Base-by-base conservation (phyloP, 1,140 invertebrate genomes). In the Sycophila sp. region DNA sequence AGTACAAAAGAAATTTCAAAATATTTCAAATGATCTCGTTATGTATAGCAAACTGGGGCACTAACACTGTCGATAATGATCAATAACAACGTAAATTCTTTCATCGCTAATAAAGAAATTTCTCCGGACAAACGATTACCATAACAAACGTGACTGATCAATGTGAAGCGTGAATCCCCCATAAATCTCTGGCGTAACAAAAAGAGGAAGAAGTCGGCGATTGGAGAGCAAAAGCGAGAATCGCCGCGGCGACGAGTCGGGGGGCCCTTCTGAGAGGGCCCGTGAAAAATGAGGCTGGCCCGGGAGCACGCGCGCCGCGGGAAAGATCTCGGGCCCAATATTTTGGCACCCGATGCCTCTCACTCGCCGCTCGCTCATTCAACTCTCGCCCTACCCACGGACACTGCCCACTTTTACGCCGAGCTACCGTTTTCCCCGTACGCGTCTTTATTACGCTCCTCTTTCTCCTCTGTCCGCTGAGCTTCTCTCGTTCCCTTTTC, bases 261-360 rank as follows among this genome's bases (percentile, higher is more conserved):
- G 56, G 56, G 55, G 36, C 65, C 69, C 78, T 79, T 81, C 79
- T 80, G 77, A 73, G 73, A 76, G 73, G 69, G 74, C 72, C 53
- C 69, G 49, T 84, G 83, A 84, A 81, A 83, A 83, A 83, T 83
- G 81, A 83, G 80, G 77, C 78, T 81, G 76, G 75, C 71, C 74
- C 56, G 53, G 38, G 15, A n/a, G 60, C 60, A 17, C 53, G 68
- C 49, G 19, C 67, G 68, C 65, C 68, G 49, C 32, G 24, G 40
- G 51, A 32, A 55, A 6, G 24, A 24, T 65, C 47, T 69, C 53
- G 59, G 58, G 75, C 75, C 77, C 77, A 81, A 85, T 84, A 84
- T 84, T 84, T 84, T 85, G 81, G 76, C 80, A 83, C 79, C 80
- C 80, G 63, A 75, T 68, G 62, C 49, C 24, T 38, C 38, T 10